Evolutionary conservation across 1,140 invertebrate species (phyloP), one percentile per base, ranked within the genome.

Genomic region (Olivierus martensii): DNA sequence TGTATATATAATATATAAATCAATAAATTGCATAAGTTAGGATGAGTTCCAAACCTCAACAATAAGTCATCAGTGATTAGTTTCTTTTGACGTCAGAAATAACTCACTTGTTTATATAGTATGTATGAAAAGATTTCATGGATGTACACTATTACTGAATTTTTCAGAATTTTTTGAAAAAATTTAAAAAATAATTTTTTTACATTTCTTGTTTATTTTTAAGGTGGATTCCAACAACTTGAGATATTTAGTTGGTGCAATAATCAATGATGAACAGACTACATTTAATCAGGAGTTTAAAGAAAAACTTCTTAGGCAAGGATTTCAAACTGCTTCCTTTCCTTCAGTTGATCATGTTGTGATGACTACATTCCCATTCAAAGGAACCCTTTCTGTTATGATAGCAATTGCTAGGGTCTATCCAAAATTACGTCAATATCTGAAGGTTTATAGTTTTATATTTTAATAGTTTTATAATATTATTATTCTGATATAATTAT

Each of bases 331-430:
- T 35, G 51, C 62, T n/a, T 62, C 61, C 15, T 64, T 74, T 22
- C 71, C 72, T 18, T 50, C 57, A 36, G 69, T 71, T 11, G 66
- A 66, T 15, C 61, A 71, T 61, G 69, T 64, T 22, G 69, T 73
- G 2, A 65, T 63, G 48, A 65, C 67, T n/a, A 56, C 52, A 18
- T 74, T 74, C 56, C 72, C 72, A 14, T 71, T 65, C 58, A 66
- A 59, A 41, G 68, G 63, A 39, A 65, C 66, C 7, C 48, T 74
- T 6, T 73, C 71, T 12, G 69, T 74, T 36, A 62, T 70, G 43
- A 66, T 74, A 45, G 71, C 67, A 22, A 57, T 72, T 2, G 58
- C 59, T 36, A 69, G 69, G 59, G 71, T 73, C 22, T 71, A 73
- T 56, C 70, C 71, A 34, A 60, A 57, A 34, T 47, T 74, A 7